Percentiles rank a stretch among this genome's conserved stretches.
phyloP scores from a whole-genome alignment of 2,888 invertebrate genomes.

The Pseudococcus jackbeardsleyi region DNA sequence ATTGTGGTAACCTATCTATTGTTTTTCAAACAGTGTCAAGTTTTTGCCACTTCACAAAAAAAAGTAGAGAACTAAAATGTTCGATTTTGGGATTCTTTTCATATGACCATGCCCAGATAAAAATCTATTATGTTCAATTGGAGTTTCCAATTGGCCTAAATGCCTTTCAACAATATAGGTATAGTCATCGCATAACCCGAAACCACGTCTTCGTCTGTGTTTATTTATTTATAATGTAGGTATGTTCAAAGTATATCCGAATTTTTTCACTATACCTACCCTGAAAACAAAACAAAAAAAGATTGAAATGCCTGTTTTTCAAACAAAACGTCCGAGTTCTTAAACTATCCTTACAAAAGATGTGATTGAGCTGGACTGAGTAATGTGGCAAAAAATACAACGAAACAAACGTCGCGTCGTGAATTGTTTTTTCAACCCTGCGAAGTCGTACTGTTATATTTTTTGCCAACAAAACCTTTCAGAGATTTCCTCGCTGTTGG shows the following conservation, averaged over 20 bases:
- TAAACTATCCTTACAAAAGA: neutral
- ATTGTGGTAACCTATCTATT: neutral
- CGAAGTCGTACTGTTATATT: neutral
- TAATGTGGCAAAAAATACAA: neutral
- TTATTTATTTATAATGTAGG: neutral
- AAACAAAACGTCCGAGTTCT: neutral
- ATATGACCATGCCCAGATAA: neutral
- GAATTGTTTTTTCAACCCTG: slow-evolving; percentile 4
- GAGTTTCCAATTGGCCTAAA: neutral
- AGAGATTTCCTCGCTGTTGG: neutral
- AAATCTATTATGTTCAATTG: neutral
- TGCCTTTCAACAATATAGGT: neutral
- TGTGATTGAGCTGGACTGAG: neutral
- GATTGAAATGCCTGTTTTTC: neutral
- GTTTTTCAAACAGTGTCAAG: neutral
- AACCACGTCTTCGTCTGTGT: neutral
- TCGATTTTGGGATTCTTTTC: neutral
- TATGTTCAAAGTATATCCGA: neutral
- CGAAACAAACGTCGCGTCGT: neutral
- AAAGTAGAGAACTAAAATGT: neutral
- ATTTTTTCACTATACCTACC: neutral
- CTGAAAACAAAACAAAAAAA: neutral
- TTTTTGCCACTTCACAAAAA: no score
- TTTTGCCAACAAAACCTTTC: neutral
- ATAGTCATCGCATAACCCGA: neutral